Evolutionary conservation across 2,113 vertebrate genomes (phyloP).

Genomic region (Zosterops lateralis): DNA sequence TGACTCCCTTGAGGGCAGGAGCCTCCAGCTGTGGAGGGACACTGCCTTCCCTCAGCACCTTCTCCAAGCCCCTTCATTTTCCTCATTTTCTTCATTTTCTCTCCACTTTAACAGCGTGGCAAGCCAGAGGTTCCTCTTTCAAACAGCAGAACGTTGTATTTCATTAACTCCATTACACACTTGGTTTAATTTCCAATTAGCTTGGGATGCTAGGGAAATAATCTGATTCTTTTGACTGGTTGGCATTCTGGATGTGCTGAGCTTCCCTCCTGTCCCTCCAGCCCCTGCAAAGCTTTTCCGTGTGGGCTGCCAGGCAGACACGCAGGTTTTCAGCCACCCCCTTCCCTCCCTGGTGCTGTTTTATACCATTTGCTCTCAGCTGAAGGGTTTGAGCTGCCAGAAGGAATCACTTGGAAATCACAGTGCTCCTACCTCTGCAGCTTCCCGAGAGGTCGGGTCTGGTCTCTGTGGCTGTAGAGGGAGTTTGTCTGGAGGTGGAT

Average conservation of each 20-base stretch:
- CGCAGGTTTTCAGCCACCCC: conserved; percentile 13
- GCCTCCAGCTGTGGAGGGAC: not conserved
- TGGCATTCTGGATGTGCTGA: not conserved
- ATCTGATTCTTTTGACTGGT: conserved; percentile 43
- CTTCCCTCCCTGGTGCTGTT: conserved; percentile 22
- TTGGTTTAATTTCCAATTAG: conserved; percentile 72
- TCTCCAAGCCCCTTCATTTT: not conserved
- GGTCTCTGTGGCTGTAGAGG: not conserved
- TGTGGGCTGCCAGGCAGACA: conserved; percentile 44
- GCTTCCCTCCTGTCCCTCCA: conserved; percentile 6
- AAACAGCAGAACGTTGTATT: conserved; percentile 47
- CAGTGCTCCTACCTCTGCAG: conserved; percentile 7
- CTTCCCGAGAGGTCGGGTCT: not conserved
- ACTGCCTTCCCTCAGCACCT: not conserved
- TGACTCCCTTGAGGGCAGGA: not conserved
- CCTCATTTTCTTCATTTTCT: not conserved
- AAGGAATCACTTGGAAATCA: conserved; percentile 18
- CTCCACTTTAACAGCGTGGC: not conserved
- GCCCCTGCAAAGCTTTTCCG: not conserved
- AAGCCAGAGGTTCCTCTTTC: conserved; percentile 44
- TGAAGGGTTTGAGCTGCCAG: conserved; percentile 39
- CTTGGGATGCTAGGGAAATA: conserved; percentile 34
- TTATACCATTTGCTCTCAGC: conserved; percentile 33
- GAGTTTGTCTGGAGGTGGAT: conserved; percentile 25
- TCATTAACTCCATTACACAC: conserved; percentile 64